Base-by-base conservation (phyloP, 2,888 invertebrate species). In the Elysia crispata region DNA sequence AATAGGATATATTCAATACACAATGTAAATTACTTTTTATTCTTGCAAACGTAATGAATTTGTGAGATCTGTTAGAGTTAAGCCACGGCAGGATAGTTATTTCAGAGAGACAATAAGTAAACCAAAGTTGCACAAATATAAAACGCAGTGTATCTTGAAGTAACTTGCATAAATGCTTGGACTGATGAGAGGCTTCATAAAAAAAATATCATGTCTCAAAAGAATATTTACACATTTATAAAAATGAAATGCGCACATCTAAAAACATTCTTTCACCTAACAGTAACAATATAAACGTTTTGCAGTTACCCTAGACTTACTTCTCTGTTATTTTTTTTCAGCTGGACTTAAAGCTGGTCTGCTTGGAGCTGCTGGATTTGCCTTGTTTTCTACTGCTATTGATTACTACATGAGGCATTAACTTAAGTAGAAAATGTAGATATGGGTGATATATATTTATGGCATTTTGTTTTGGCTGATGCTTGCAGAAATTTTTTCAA, bases 341-440 rank as follows among this genome's bases (percentile, higher is more conserved):
- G 98, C 98, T 91, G 98, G 98, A 75, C 92, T 98, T 23, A 97
- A 96, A 93, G 98, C 99, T 41, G 98, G 97, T 20, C 86, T 98
- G 57, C 93, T 98, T 87, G 99, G 99, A 54, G 99, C 99, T 28
- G 95, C 96, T 75, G 99, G 99, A 18, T 99, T 99, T 94, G 99
- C 99, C 73, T 96, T 97, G 25, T 99, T 99, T 93, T 98, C 98
- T 31, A 97, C 98, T 73, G 95, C 95, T 0, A 98, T 99, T 87
- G 99, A 99, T 92, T 98, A 98, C 92, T 98, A 98, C 91, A 96
- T 98, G 96, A 85, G 93, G 77, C 89, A 89, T 73, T 86, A 79
- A 85, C 64, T 50, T 30, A 57, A 0, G 41, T 13, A 15, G 31
- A 50, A 23, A 6, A 33, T n/a, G 20, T n/a, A n/a, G n/a, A n/a